A percentile compares a stretch with the other conserved stretches of the same genome.
phyloP scores from a whole-genome alignment of 2,113 vertebrate genomes.

The Semnornis frantzii region DNA sequence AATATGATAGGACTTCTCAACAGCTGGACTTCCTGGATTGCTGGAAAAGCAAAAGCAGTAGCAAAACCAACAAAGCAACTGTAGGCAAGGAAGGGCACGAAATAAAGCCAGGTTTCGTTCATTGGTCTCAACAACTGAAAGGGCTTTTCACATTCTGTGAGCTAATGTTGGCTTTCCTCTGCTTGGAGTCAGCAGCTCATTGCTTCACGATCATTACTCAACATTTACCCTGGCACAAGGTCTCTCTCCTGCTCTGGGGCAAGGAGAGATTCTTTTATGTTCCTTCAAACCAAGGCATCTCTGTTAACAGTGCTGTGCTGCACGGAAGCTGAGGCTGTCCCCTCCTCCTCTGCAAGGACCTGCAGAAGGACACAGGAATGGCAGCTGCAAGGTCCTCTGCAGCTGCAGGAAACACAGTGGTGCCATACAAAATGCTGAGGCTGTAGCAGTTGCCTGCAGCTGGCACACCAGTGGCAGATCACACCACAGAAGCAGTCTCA shows the following conservation, averaged over 20 bases:
- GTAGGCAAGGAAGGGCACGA: not conserved
- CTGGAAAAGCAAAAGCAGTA: not conserved
- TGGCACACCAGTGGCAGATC: not conserved
- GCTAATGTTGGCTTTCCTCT: not conserved
- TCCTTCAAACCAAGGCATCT: not conserved
- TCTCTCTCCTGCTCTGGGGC: not conserved
- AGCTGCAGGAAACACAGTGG: not conserved
- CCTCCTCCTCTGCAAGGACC: not conserved
- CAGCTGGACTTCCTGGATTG: not conserved
- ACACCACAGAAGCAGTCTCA: rapidly evolving
- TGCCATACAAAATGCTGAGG: not conserved
- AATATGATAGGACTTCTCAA: not conserved
- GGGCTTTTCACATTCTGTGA: not conserved
- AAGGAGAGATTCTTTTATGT: not conserved
- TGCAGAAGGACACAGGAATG: not conserved
- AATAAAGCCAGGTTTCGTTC: not conserved
- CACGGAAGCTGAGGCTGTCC: not conserved
- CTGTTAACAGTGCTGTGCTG: not conserved
- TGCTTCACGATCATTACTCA: not conserved
- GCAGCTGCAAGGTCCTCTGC: not conserved
- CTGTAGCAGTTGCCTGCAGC: not conserved
- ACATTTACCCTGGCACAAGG: not conserved
- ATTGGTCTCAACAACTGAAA: not conserved
- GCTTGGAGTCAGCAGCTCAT: not conserved
- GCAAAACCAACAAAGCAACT: not conserved